Percentiles rank a stretch among this genome's conserved stretches.
phyloP scores from a whole-genome alignment of 2,113 vertebrate species.

The Romanogobio albipinnatus region DNA sequence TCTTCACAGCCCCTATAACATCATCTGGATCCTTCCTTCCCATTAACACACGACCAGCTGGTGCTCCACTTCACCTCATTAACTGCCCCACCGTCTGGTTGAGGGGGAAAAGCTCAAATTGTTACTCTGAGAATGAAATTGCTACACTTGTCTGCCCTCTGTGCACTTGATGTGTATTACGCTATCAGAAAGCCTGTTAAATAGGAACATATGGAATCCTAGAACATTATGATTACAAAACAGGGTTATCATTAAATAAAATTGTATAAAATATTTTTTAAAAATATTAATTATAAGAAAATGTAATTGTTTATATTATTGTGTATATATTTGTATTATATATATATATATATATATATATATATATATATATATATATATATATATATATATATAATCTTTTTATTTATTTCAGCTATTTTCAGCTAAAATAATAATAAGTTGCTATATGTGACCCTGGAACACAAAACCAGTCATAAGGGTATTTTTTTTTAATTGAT shows the following conservation, averaged over 20 bases:
- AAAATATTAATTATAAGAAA: too few relatives aligned
- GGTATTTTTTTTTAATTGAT: too few relatives aligned
- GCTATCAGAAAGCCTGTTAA: background rate
- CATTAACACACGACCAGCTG: slow-evolving; percentile 5
- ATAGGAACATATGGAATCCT: background rate
- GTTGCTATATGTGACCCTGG: too few relatives aligned
- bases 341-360: background rate
- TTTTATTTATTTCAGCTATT: too few relatives aligned
- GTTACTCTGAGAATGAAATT: background rate
- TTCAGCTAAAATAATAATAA: too few relatives aligned
- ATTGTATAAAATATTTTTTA: background rate
- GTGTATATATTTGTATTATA: too few relatives aligned
- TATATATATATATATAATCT: too few relatives aligned
- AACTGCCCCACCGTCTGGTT: background rate
- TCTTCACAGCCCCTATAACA: background rate
- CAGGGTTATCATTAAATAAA: background rate
- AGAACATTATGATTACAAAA: background rate
- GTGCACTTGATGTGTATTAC: background rate
- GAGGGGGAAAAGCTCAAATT: background rate
- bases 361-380: background rate
- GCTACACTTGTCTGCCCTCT: background rate
- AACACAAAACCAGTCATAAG: too few relatives aligned
- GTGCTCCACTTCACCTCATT: slow-evolving; percentile 1
- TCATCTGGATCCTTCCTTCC: slow-evolving; percentile 21
- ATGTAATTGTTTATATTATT: too few relatives aligned